Conservation (phyloP, 2,113 vertebrate species). For the Himantopus leucocephalus region DNA sequence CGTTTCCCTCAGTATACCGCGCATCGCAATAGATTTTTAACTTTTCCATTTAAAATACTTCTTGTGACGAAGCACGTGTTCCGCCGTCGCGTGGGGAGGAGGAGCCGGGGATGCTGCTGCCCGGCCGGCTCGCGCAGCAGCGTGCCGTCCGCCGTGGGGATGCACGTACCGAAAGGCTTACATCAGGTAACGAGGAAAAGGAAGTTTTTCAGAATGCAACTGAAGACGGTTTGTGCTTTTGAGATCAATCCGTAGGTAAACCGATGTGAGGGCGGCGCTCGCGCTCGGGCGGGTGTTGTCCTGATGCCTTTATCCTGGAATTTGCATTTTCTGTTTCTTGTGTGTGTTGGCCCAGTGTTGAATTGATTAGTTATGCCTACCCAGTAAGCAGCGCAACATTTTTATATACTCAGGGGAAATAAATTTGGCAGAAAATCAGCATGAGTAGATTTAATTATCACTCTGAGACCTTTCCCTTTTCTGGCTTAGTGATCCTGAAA, state of each 20-base stretch:
- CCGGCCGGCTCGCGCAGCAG: not conserved
- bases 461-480: slow-evolving; percentile 87
- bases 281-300: not conserved
- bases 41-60: rapidly evolving
- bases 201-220: rapidly evolving
- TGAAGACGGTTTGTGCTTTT: not conserved
- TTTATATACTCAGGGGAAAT: slow-evolving; percentile 92
- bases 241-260: not conserved
- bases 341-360: slow-evolving; percentile 71
- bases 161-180: not conserved
- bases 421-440: slow-evolving; percentile 99
- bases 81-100: not conserved
- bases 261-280: not conserved
- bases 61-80: not conserved
- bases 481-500: slow-evolving; percentile 79
- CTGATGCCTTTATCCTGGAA: not conserved
- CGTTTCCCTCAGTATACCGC: rapidly evolving
- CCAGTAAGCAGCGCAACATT: slow-evolving; percentile 85
- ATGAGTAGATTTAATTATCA: slow-evolving; percentile 98
- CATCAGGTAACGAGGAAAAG: not conserved
- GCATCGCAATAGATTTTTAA: not conserved
- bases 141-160: not conserved
- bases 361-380: slow-evolving; percentile 90
- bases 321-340: slow-evolving; percentile 73
- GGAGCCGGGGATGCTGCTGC: not conserved